Percentiles rank a stretch among this genome's conserved stretches.
These are phyloP conservation scores for Artibeus lituratus DNA, from an alignment of 2,797 vertebrate species.

Conservation along the genomic window DNA sequence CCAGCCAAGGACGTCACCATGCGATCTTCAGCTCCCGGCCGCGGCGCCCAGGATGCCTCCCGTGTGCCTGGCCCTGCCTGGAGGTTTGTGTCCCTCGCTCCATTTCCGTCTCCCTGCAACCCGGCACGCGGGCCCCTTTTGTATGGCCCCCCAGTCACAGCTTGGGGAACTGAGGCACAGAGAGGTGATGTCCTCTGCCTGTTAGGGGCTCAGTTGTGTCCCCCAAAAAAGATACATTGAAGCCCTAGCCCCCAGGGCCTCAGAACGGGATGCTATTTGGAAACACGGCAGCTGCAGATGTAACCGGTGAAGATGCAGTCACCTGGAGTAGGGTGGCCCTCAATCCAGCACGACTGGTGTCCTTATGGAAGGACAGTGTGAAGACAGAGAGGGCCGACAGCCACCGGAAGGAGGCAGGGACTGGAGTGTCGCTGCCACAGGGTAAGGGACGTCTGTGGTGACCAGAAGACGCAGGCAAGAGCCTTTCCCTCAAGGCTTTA, in stretches of 20 bases:
- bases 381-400: not conserved
- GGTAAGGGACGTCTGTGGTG: not conserved
- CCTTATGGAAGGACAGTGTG: not conserved
- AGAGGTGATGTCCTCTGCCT: not conserved
- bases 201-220: not conserved
- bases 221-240: not conserved
- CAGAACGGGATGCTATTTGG: not conserved
- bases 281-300: not conserved
- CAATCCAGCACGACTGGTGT: not conserved
- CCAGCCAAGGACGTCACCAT: not conserved
- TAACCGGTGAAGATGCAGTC: not conserved
- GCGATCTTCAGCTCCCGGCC: not conserved
- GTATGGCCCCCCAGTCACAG: not conserved
- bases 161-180: not conserved
- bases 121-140: too few species aligned
- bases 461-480: not conserved
- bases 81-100: not conserved
- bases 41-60: not conserved
- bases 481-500: not conserved
- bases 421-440: fast-evolving
- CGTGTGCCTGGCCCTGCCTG: not conserved
- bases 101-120: not conserved
- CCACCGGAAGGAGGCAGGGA: not conserved
- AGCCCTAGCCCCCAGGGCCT: not conserved
- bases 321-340: not conserved